These are phyloP conservation scores for Tachyglossus aculeatus DNA, from an alignment of 2,797 vertebrate genomes.

Conservation along the genomic window DNA sequence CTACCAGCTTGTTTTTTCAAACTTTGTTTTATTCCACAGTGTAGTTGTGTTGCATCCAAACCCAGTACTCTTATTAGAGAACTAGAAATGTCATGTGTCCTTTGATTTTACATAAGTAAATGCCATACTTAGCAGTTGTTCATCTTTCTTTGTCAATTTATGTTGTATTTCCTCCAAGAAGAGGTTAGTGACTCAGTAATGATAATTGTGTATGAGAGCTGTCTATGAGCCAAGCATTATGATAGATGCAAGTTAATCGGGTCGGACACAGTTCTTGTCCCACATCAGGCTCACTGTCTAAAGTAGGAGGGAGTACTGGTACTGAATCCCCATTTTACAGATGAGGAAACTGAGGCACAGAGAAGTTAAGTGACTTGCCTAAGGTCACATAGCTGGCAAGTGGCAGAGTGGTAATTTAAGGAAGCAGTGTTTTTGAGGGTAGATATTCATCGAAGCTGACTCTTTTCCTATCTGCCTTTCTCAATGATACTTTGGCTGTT, in stretches of 20 bases:
- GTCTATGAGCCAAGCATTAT: too few relatives aligned
- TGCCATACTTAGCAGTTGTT: too few relatives aligned
- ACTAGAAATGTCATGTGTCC: too few relatives aligned
- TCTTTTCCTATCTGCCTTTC: neutral
- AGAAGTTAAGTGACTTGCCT: neutral
- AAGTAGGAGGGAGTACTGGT: constrained; percentile 5
- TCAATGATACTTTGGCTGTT: constrained; percentile 14
- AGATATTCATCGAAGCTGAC: neutral
- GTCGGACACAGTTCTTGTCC: neutral
- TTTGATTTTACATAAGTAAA: too few relatives aligned
- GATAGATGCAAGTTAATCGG: neutral
- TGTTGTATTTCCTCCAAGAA: too few relatives aligned
- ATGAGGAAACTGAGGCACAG: neutral
- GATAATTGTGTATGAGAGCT: too few relatives aligned
- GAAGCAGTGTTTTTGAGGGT: neutral
- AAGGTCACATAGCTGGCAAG: neutral
- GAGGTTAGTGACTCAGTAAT: too few relatives aligned
- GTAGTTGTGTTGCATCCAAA: too few relatives aligned
- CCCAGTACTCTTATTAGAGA: too few relatives aligned
- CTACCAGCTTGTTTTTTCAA: too few relatives aligned
- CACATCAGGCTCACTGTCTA: neutral
- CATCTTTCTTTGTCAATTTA: too few relatives aligned
- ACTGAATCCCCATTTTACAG: neutral
- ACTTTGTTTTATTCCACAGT: too few relatives aligned
- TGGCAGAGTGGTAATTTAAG: neutral